phyloP scores from a whole-genome alignment of 2,113 vertebrate species.

The Geothlypis trichas region DNA sequence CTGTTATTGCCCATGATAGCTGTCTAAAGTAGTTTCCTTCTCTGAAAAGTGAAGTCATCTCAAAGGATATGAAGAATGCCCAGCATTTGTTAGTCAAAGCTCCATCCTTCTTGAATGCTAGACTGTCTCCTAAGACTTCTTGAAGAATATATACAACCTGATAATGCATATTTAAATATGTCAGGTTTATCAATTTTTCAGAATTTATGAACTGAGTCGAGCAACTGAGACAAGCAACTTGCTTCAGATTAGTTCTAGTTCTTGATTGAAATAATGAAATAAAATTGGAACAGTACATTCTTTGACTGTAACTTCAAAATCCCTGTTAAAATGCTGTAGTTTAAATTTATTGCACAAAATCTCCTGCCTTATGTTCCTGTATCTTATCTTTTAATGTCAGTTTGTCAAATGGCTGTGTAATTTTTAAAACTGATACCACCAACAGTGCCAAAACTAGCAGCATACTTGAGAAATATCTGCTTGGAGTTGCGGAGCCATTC shows the following conservation, averaged over 20 bases:
- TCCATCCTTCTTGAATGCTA: background rate
- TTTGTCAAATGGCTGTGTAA: background rate
- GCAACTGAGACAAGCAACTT: background rate
- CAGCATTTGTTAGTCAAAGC: background rate
- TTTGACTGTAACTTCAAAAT: background rate
- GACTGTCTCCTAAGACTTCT: background rate
- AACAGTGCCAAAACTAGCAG: background rate
- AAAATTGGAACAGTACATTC: background rate
- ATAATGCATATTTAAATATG: background rate
- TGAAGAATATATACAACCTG: background rate
- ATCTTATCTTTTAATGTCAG: slow-evolving; percentile 16
- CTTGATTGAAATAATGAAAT: background rate
- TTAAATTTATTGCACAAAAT: background rate
- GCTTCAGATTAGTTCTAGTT: background rate
- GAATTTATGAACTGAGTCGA: background rate
- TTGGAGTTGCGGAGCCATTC: background rate
- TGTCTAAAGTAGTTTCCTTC: background rate
- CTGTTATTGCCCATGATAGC: background rate
- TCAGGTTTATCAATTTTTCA: background rate
- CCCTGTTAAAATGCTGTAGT: background rate
- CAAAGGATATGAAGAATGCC: background rate
- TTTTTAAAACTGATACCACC: background rate
- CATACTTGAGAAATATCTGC: background rate
- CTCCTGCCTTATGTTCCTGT: background rate
- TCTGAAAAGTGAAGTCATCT: background rate